phyloP scores from a whole-genome alignment of 2,797 vertebrate species.

The Pseudomugil gertrudae region DNA sequence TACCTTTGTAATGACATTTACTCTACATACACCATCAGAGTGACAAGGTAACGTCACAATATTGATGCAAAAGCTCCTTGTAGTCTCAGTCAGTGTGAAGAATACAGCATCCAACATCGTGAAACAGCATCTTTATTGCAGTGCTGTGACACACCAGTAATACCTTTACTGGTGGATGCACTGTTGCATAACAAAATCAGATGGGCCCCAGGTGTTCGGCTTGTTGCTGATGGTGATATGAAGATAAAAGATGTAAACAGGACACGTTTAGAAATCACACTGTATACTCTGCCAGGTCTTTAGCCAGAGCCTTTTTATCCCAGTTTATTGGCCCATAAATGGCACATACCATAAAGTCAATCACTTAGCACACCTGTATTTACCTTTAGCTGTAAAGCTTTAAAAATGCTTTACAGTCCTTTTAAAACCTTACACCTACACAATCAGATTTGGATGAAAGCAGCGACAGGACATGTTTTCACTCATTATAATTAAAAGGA shows the following conservation, averaged over 20 bases:
- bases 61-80: neutral
- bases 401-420: neutral
- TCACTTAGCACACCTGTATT: conserved; percentile 1
- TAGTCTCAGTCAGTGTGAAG: conserved; percentile 15
- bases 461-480: conserved; percentile 2
- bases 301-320: neutral
- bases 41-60: neutral
- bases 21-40: neutral
- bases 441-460: neutral
- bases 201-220: conserved; percentile 68
- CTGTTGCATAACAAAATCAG: conserved; percentile 62
- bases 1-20: neutral
- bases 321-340: neutral
- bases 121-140: conserved; percentile 58
- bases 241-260: conserved; percentile 3
- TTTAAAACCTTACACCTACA: neutral
- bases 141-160: conserved; percentile 26
- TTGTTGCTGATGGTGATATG: conserved; percentile 53
- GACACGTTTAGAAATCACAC: neutral
- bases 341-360: neutral
- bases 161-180: conserved; percentile 57
- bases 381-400: conserved; percentile 3
- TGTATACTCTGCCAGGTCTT: neutral
- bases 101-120: conserved; percentile 54
- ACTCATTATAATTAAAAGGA: neutral